Evolutionary conservation across 1,140 invertebrate species (phyloP).

Genomic region (Thaumetopoea pityocampa): DNA sequence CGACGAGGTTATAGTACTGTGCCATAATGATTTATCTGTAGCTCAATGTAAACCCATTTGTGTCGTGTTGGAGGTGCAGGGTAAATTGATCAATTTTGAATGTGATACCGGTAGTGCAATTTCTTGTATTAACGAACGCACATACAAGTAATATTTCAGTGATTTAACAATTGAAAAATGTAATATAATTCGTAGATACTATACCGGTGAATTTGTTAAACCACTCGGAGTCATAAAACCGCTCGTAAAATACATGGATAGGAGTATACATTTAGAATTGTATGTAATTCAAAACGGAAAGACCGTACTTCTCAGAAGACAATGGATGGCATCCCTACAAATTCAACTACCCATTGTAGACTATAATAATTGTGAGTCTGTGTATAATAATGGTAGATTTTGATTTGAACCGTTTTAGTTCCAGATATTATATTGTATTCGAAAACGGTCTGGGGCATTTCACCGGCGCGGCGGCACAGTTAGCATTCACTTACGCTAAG

Average conservation of each 20-base stretch:
- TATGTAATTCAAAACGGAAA: slow-evolving; percentile 25
- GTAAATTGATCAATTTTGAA: no score
- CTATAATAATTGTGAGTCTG: no score
- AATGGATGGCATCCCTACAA: slow-evolving; percentile 25
- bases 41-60: no score
- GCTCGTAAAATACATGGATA: background rate
- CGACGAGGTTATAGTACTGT: no score
- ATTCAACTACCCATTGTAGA: background rate
- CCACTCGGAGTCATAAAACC: slow-evolving; percentile 4
- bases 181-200: slow-evolving; percentile 9
- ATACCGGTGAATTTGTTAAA: slow-evolving; percentile 9
- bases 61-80: no score
- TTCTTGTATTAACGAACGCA: background rate
- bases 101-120: slow-evolving; percentile 7
- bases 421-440: slow-evolving; percentile 11
- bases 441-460: no score
- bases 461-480: no score
- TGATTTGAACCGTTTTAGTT: background rate
- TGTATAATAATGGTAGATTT: background rate
- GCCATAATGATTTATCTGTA: no score
- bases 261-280: slow-evolving; percentile 9
- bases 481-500: no score
- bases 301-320: slow-evolving; percentile 27
- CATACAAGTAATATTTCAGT: background rate
- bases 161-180: slow-evolving; percentile 1